phyloP scores from a whole-genome alignment of 2,113 vertebrate species.

The Neolamprologus modestus region DNA sequence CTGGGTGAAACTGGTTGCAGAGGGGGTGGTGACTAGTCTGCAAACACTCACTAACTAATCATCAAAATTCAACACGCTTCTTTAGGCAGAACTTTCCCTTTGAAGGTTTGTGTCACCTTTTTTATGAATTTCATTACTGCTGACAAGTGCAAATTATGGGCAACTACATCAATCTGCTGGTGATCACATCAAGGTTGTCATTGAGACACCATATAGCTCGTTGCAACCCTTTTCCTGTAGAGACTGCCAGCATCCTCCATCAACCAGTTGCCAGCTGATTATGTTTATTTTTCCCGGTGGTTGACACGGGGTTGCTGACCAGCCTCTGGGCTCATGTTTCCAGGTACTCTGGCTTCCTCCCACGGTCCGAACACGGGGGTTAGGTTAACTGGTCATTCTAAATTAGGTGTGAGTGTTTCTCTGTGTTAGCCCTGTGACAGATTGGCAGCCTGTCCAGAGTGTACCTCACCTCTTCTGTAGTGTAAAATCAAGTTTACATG shows the following conservation, averaged over 20 bases:
- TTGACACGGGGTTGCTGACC: accelerated
- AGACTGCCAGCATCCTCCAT: not conserved
- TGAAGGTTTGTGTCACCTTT: not conserved
- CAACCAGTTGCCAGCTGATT: not conserved
- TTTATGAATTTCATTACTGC: not conserved
- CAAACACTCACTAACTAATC: not conserved
- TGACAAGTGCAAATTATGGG: not conserved
- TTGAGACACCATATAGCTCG: accelerated
- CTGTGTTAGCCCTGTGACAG: not conserved
- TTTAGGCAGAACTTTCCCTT: accelerated
- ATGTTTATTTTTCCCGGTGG: not conserved
- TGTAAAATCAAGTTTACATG: not conserved
- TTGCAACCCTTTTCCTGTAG: accelerated
- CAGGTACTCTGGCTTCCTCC: not conserved
- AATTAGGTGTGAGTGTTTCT: not conserved
- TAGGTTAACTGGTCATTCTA: not conserved
- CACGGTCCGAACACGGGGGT: accelerated
- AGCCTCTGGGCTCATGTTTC: not conserved
- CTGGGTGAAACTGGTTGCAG: not conserved
- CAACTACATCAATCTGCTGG: not conserved
- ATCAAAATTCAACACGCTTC: accelerated
- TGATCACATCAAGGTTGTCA: not conserved
- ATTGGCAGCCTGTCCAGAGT: not conserved
- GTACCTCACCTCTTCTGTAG: not conserved
- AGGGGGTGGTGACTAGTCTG: not conserved